Evolutionary conservation across 1,140 invertebrate genomes (phyloP).

Genomic region (Pogonognathellus flavescens): DNA sequence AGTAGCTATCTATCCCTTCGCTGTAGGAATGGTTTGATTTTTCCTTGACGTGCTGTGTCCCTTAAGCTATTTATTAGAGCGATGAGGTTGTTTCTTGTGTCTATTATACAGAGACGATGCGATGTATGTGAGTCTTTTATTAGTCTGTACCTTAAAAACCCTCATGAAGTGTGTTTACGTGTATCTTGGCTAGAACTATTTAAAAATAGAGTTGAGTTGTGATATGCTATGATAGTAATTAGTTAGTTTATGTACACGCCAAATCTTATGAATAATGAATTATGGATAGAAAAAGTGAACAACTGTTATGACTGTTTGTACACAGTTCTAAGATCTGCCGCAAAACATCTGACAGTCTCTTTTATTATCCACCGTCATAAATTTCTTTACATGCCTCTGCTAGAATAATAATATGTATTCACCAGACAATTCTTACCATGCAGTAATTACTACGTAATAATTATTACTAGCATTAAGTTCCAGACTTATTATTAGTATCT

Average conservation of each 20-base stretch:
- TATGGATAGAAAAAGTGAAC: neutral
- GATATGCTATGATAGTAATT: no score
- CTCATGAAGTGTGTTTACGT: neutral
- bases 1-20: no score
- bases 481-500: no score
- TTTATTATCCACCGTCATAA: no score
- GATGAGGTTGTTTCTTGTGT: neutral
- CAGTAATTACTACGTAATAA: no score
- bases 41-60: conserved; percentile 12
- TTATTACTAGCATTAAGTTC: no score
- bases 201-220: neutral
- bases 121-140: neutral
- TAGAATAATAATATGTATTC: no score
- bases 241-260: no score
- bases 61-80: neutral
- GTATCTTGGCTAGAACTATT: neutral
- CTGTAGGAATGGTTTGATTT: neutral
- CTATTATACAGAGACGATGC: neutral
- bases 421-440: no score
- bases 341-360: no score
- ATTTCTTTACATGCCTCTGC: no score
- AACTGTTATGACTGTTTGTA: neutral
- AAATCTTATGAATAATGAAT: neutral
- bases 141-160: neutral
- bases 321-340: neutral